A percentile compares a stretch with the other conserved stretches of the same genome.
phyloP scores from a whole-genome alignment of 2,888 invertebrate genomes.

The Ophioninae sp. region DNA sequence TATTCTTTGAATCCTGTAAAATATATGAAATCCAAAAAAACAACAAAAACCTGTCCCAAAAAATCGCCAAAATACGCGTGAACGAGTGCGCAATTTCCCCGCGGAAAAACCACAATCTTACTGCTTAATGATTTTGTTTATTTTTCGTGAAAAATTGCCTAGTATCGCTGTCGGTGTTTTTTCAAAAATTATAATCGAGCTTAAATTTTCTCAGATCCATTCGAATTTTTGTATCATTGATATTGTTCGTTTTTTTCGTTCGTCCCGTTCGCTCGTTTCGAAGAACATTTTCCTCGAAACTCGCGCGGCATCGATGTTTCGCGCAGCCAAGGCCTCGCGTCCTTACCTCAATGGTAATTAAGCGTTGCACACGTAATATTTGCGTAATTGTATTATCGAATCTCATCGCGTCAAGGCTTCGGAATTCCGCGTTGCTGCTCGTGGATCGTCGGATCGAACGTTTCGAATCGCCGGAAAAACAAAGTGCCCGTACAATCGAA shows the following conservation, averaged over 20 bases:
- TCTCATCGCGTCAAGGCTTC: conserved; percentile 20
- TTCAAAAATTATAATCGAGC: too few relatives aligned
- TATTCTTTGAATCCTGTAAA: neutral
- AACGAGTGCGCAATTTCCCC: neutral
- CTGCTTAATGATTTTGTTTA: neutral
- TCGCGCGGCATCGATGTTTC: conserved; percentile 25
- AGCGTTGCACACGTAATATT: conserved; percentile 39
- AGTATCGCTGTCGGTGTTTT: too few relatives aligned
- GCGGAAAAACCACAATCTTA: neutral
- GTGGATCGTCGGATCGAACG: conserved; percentile 25
- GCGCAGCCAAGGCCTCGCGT: conserved; percentile 49
- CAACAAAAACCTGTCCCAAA: neutral
- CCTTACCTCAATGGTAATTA: conserved; percentile 45
- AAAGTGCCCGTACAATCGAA: neutral
- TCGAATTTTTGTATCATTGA: too few relatives aligned
- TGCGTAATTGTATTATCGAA: conserved; percentile 50
- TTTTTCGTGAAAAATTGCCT: too few relatives aligned
- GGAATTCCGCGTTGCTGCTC: conserved; percentile 19
- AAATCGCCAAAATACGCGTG: neutral
- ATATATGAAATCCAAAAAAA: neutral
- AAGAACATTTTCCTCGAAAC: conserved; percentile 8
- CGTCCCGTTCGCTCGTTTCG: neutral
- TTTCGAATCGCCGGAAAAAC: neutral
- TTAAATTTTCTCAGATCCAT: too few relatives aligned
- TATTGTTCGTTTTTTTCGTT: neutral